Evolutionary conservation across 2,113 vertebrate species (phyloP).

Genomic region (Eclectus roratus): DNA sequence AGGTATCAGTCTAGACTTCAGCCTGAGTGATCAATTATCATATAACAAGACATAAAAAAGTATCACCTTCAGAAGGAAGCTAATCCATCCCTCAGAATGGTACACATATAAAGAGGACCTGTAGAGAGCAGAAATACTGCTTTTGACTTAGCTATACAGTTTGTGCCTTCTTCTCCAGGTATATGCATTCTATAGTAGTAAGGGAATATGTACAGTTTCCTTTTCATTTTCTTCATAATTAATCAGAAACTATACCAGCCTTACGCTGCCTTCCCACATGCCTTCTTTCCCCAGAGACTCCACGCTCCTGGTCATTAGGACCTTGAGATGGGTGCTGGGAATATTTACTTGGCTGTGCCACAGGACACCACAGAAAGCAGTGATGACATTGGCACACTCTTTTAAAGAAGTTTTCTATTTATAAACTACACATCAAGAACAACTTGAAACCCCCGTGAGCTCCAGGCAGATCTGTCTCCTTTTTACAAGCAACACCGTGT

Average conservation of each 20-base stretch:
- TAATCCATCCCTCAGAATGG: background rate
- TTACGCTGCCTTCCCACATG: background rate
- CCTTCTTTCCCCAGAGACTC: background rate
- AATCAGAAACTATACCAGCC: background rate
- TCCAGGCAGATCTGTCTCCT: background rate
- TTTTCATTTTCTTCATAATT: background rate
- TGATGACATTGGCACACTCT: background rate
- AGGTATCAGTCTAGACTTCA: background rate
- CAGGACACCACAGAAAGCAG: background rate
- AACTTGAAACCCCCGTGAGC: background rate
- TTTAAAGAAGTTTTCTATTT: constrained; percentile 2
- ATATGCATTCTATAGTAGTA: background rate
- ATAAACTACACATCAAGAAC: background rate
- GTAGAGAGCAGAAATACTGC: background rate
- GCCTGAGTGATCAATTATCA: background rate
- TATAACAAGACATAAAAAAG: background rate
- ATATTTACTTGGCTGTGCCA: background rate
- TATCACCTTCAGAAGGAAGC: background rate
- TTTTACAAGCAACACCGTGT: background rate
- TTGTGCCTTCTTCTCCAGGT: background rate
- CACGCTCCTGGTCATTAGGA: fast-evolving
- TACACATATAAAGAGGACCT: background rate
- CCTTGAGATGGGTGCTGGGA: background rate
- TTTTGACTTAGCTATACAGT: background rate
- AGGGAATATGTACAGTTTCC: background rate